Evolutionary conservation across 2,888 invertebrate species (phyloP), one percentile per base, ranked within the genome.

Genomic region (Polymixis lichenea): DNA sequence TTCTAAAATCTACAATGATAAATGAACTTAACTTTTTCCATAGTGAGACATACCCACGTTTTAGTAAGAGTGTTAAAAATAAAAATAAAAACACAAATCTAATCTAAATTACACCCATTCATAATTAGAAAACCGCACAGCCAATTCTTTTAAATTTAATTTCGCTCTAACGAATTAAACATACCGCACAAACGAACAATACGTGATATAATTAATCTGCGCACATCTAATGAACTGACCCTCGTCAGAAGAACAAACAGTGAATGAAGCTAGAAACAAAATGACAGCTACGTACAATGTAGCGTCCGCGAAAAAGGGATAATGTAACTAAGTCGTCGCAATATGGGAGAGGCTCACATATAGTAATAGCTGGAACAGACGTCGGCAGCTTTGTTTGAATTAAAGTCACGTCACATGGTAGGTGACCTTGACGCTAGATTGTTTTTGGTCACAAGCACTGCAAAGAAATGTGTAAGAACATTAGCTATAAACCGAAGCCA

Each of bases 271-370:
- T 73, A 32, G 25, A 62, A 51, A 55, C 67, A 65, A 82, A 84
- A 86, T 86, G 88, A 87, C 91, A 86, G 82, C 79, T 87, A 89
- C 90, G 62, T 92, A 93, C 92, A 74, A 73, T 79, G 72, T 73
- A 56, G 90, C 92, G 66, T 78, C 91, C 91, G 90, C 91, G 92
- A 90, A 77, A 81, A 92, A 92, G 91, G 94, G 94, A 94, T 94
- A 92, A 93, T 92, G 91, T 93, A 89, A 90, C 92, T 84, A 87
- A 91, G 90, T 92, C 92, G 92, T 93, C 92, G 91, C 90, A 93
- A 93, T 93, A 92, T 91, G 91, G 90, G 91, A 88, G 89, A 88
- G 89, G 87, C 90, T 87, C 87, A 84, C 89, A 85, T n/a, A 88
- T 90, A 91, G 89, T 91, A 90, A 92, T 92, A 84, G 89, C 90